Evolutionary conservation across 2,888 invertebrate species (phyloP).

Genomic region (Chalcosyrphus nemorum): DNA sequence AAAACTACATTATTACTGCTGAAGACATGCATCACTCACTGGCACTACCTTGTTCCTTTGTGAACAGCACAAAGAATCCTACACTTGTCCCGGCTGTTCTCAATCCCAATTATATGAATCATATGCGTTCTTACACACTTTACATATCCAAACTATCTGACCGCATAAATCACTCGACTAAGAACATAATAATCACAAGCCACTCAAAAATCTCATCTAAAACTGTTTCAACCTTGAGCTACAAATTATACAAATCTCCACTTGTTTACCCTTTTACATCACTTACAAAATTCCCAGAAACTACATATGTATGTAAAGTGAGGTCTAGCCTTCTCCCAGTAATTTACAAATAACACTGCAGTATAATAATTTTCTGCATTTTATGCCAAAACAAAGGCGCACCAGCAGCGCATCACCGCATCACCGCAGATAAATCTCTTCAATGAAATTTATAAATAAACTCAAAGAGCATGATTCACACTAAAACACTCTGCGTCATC

Average conservation of each 20-base stretch:
- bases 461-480: slow-evolving; percentile 60
- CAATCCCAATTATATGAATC: not conserved
- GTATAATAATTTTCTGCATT: slow-evolving; percentile 36
- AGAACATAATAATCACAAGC: not conserved
- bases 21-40: too few species aligned
- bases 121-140: not conserved
- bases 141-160: not conserved
- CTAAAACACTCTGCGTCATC: slow-evolving; percentile 49
- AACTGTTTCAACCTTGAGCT: slow-evolving; percentile 31
- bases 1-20: too few species aligned
- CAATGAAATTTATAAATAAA: slow-evolving; percentile 70
- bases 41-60: too few species aligned
- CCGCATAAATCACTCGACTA: not conserved
- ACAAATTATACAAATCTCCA: not conserved
- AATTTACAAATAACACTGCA: slow-evolving; percentile 20
- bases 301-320: slow-evolving; percentile 6
- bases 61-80: too few species aligned
- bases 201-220: not conserved
- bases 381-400: slow-evolving; percentile 51
- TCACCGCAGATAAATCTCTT: slow-evolving; percentile 54
- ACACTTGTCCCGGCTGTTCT: not conserved
- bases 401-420: not conserved
- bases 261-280: slow-evolving; percentile 6
- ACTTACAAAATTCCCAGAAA: slow-evolving; percentile 20
- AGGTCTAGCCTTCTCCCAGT: not conserved